Percentiles rank a stretch among this genome's conserved stretches.
Conservation (phyloP, 2,113 vertebrate genomes). For the Lophotis ruficrista region DNA sequence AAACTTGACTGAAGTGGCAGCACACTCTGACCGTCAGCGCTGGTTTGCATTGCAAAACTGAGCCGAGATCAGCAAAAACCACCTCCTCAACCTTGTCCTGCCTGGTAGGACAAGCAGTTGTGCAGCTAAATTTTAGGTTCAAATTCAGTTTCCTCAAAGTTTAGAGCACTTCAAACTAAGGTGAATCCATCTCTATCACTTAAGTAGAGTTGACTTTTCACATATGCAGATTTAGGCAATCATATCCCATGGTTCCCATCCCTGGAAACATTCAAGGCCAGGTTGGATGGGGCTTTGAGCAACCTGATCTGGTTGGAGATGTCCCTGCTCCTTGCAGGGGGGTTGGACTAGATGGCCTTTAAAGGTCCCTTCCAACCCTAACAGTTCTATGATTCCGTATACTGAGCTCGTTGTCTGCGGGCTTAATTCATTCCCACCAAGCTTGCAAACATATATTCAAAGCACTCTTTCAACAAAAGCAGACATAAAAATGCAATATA, state of each 20-base stretch:
- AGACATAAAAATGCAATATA: neutral
- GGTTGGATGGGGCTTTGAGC: no score
- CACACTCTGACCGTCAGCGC: neutral
- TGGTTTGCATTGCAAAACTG: neutral
- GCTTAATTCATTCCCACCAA: neutral
- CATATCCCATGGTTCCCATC: no score
- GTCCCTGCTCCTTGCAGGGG: no score
- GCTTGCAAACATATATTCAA: neutral
- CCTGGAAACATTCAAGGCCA: no score
- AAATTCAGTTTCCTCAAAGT: neutral
- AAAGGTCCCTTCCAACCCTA: no score
- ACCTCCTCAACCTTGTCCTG: neutral
- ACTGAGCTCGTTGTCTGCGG: neutral
- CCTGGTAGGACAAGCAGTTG: accelerated
- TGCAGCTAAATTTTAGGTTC: neutral
- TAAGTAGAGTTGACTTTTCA: neutral
- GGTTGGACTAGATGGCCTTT: no score
- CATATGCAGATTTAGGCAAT: neutral
- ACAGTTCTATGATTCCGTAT: no score
- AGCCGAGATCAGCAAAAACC: accelerated
- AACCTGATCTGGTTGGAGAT: no score
- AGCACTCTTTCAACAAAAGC: neutral
- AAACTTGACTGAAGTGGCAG: neutral
- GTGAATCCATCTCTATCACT: neutral
- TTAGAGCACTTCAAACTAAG: neutral